phyloP scores from a whole-genome alignment of 2,797 vertebrate species.

The Basileuterus tristriatus region DNA sequence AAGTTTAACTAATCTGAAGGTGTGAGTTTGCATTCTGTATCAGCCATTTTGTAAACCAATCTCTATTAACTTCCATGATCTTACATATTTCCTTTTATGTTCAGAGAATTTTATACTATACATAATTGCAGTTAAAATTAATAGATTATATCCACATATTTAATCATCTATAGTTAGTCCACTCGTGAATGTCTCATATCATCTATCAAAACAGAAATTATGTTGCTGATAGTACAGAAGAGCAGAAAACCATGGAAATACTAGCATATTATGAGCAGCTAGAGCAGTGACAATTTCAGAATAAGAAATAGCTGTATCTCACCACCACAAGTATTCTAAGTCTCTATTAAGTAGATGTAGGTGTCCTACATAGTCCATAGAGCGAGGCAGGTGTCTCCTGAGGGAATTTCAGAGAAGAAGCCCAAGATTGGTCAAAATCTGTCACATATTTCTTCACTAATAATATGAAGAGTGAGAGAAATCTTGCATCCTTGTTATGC shows the following conservation, averaged over 20 bases:
- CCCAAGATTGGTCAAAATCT: background rate
- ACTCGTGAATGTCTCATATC: background rate
- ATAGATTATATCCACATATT: background rate
- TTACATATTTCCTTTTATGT: background rate
- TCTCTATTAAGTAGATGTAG: background rate
- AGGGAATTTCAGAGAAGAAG: background rate
- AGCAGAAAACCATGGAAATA: background rate
- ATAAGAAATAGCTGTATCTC: background rate
- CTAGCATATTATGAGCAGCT: background rate
- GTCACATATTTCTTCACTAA: background rate
- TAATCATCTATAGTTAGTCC: background rate
- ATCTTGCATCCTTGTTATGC: background rate
- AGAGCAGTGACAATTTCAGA: background rate
- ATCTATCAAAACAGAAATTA: background rate
- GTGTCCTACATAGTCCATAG: background rate
- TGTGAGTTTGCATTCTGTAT: slow-evolving; percentile 8
- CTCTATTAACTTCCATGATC: background rate
- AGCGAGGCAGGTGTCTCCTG: fast-evolving
- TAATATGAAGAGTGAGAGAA: background rate
- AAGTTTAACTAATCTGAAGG: background rate
- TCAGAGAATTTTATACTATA: background rate
- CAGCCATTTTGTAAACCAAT: background rate
- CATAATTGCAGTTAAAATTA: background rate
- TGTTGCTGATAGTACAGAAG: background rate
- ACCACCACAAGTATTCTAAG: background rate